A percentile compares a stretch with the other conserved stretches of the same genome.
phyloP scores from a whole-genome alignment of 2,888 invertebrate species.

The Campopleginae sp. region DNA sequence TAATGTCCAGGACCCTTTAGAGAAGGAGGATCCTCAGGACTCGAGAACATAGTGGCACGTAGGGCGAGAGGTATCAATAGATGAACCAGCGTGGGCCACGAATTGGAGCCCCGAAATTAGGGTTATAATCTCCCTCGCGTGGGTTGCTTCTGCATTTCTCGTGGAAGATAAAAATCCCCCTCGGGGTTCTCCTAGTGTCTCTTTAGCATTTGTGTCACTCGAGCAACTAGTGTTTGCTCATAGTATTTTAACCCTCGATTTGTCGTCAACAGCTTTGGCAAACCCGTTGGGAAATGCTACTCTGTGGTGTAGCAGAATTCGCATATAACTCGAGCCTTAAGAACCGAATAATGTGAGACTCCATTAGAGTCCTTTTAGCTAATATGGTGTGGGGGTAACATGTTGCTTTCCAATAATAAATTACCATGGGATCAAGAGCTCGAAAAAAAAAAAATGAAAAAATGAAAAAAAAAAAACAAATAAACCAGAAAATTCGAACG shows the following conservation, averaged over 20 bases:
- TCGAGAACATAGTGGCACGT: conserved; percentile 16
- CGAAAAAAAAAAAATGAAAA: background rate
- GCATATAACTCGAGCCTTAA: background rate
- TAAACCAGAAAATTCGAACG: background rate
- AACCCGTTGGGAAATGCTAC: conserved; percentile 80
- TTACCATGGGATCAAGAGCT: conserved; percentile 6
- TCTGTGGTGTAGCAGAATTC: conserved; percentile 44
- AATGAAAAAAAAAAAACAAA: too few species aligned
- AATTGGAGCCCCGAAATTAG: conserved; percentile 79
- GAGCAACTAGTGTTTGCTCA: conserved; percentile 81
- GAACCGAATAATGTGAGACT: conserved; percentile 4
- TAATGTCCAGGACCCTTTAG: background rate
- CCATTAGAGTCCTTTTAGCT: conserved; percentile 24
- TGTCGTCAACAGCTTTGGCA: conserved; percentile 83
- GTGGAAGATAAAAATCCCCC: conserved; percentile 77
- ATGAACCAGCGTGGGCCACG: conserved; percentile 48
- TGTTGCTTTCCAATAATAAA: background rate
- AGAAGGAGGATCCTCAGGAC: background rate
- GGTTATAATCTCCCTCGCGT: conserved; percentile 82
- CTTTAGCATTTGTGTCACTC: conserved; percentile 58
- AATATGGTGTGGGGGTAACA: conserved; percentile 48
- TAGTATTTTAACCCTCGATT: conserved; percentile 84
- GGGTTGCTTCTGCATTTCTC: conserved; percentile 67
- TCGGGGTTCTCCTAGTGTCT: conserved; percentile 1
- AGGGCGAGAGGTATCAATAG: conserved; percentile 20